Evolutionary conservation across 2,113 vertebrate genomes (phyloP).

Genomic region (Orientallactaga bullata): DNA sequence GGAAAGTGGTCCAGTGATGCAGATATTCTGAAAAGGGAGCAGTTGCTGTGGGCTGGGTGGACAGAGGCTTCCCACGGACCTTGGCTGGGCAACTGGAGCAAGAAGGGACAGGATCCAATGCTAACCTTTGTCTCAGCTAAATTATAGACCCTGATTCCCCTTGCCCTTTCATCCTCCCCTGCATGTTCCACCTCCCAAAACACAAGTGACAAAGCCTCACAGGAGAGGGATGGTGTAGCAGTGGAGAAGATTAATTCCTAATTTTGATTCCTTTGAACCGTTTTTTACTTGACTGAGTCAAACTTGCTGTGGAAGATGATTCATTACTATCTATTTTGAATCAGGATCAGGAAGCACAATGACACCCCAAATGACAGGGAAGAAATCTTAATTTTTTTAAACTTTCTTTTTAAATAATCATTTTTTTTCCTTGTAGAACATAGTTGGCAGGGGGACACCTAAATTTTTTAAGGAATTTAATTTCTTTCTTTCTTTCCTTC

Average conservation of each 20-base stretch:
- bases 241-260: slow-evolving; percentile 78
- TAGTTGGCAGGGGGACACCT: background rate
- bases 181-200: background rate
- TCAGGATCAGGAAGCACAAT: slow-evolving; percentile 77
- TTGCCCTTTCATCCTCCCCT: background rate
- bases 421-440: slow-evolving; percentile 54
- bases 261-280: slow-evolving; percentile 79
- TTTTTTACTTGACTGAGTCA: slow-evolving; percentile 81
- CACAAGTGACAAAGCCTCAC: background rate
- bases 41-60: fast-evolving
- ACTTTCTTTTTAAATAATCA: slow-evolving; percentile 63
- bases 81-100: background rate
- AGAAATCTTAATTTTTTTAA: slow-evolving; percentile 65
- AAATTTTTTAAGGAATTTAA: slow-evolving; percentile 14
- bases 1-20: background rate
- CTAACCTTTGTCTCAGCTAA: background rate
- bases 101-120: background rate
- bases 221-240: background rate
- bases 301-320: slow-evolving; percentile 75
- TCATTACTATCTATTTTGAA: slow-evolving; percentile 83
- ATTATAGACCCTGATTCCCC: background rate
- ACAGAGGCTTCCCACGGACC: background rate
- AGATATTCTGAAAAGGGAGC: background rate
- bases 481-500: too few species aligned
- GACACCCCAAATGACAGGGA: slow-evolving; percentile 73